Percentiles rank a stretch among this genome's conserved stretches.
phyloP scores from a whole-genome alignment of 2,113 vertebrate species.

The Bubo scandiacus region DNA sequence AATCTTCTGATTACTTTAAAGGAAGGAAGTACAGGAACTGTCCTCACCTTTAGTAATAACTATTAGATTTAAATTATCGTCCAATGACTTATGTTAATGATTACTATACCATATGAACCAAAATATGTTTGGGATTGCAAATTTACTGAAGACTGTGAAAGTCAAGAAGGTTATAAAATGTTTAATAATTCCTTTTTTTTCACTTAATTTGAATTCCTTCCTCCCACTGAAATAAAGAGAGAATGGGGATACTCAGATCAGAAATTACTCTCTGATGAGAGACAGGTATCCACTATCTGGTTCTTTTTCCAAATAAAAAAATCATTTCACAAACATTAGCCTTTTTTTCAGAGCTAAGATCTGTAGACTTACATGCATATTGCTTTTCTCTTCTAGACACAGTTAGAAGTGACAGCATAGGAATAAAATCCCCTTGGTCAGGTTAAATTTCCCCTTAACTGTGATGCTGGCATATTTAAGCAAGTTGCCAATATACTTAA shows the following conservation, averaged over 20 bases:
- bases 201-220: neutral
- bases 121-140: neutral
- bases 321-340: neutral
- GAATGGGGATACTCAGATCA: neutral
- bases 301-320: neutral
- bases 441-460: neutral
- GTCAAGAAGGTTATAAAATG: neutral
- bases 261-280: neutral
- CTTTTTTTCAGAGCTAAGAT: neutral
- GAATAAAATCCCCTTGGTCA: neutral
- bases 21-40: neutral
- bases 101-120: neutral
- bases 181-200: neutral
- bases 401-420: neutral
- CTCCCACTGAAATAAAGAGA: neutral
- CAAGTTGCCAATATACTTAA: neutral
- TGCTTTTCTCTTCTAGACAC: neutral
- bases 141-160: neutral
- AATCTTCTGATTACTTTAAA: neutral
- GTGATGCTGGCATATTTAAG: neutral
- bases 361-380: neutral
- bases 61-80: neutral
- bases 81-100: neutral
- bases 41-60: neutral
- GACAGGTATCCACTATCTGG: neutral